Conservation (phyloP, 2,797 vertebrate species). For the Onychomys torridus region DNA sequence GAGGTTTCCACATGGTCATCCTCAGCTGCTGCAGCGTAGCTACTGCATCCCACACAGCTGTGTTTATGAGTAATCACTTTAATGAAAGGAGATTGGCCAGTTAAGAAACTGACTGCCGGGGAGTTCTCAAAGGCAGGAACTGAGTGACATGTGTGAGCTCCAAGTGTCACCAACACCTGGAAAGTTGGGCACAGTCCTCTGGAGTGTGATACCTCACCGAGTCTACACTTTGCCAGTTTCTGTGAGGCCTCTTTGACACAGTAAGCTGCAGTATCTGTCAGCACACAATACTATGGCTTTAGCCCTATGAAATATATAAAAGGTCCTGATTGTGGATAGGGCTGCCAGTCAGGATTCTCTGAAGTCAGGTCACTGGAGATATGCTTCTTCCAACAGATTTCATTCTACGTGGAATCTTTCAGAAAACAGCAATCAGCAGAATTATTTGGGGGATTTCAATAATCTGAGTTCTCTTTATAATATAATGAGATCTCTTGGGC, state of each 20-base stretch:
- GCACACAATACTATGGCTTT: background rate
- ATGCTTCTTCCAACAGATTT: background rate
- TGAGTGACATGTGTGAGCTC: background rate
- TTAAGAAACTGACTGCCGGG: background rate
- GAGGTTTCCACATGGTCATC: background rate
- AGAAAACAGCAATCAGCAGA: background rate
- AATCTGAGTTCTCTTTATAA: background rate
- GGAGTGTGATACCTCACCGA: background rate
- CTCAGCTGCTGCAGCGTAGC: background rate
- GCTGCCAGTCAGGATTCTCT: background rate
- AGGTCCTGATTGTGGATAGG: background rate
- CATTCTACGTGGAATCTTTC: constrained; percentile 12
- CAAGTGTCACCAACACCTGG: constrained; percentile 7
- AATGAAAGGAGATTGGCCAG: background rate
- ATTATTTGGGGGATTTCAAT: constrained; percentile 53
- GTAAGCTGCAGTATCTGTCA: background rate
- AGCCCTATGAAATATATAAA: background rate
- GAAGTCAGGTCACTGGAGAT: background rate
- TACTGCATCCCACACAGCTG: background rate
- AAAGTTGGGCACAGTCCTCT: background rate
- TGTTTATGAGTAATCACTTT: background rate
- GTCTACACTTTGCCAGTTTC: background rate
- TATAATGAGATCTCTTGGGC: background rate
- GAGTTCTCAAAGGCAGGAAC: background rate
- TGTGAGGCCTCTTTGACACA: background rate